Conservation (phyloP, 2,113 vertebrate species). For the Tringa solitaria region DNA sequence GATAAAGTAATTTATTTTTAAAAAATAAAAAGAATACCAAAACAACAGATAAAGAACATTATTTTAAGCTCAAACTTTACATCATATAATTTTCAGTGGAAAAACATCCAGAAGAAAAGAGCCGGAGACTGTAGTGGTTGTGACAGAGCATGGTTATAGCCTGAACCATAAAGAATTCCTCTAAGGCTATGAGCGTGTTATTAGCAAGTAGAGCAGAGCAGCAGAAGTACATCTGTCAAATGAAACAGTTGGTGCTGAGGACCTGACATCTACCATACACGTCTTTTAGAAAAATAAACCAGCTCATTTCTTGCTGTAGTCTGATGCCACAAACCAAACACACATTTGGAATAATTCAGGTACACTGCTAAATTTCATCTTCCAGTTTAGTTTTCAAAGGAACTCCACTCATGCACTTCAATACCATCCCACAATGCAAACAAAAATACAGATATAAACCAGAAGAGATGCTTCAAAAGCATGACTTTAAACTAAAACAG, state of each 20-base stretch:
- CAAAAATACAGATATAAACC: background rate
- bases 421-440: background rate
- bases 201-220: background rate
- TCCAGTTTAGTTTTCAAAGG: background rate
- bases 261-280: background rate
- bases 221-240: background rate
- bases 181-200: background rate
- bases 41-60: background rate
- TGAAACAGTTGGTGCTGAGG: background rate
- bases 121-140: background rate
- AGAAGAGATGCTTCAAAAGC: background rate
- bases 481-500: background rate
- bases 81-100: background rate
- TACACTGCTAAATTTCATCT: background rate
- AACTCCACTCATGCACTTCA: background rate
- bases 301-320: background rate
- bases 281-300: background rate
- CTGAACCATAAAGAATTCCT: background rate
- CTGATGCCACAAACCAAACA: background rate
- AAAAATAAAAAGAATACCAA: no score
- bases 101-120: background rate
- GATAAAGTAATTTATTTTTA: background rate
- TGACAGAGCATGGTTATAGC: accelerated
- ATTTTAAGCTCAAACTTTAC: background rate
- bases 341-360: background rate